Evolutionary conservation across 2,888 invertebrate genomes (phyloP), one percentile per base, ranked within the genome.

Genomic region (Chrysolina oricalcia): DNA sequence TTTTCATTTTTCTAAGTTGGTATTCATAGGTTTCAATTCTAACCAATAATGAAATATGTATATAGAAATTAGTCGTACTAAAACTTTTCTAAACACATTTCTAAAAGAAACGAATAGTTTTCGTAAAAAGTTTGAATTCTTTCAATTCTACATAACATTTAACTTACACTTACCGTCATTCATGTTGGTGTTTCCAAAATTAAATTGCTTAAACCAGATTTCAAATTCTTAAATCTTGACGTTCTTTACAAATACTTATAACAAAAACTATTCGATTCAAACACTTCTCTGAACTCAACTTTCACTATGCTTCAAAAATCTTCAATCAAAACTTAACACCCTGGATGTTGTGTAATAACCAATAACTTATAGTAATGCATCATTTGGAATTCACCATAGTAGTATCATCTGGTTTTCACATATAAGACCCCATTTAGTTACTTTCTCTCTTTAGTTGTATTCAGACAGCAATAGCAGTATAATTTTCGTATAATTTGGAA

Each of bases 401-500:
- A 53, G 53, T 23, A 21, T 53, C 19, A 53, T 53, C 13, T 35
- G 35, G 9, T 59, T 27, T 27, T 59, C n/a, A 59, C 27, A 27
- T 17, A 0, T 0, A 59, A 15, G 19, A 15, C 21, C 21, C 59
- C 10, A n/a, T 59, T 59, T 6, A 23, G 23, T 56, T 59, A 6
- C 35, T 8, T 53, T 35, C 10, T 27, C 35, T 59, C 8, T 59
- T 59, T 59, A 59, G 59, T 59, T 59, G 59, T 59, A 35, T 35
- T 72, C 35, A 70, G 71, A 65, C 53, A 75, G 81, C 81, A 81
- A 81, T 81, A 81, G 81, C 81, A 81, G 81, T 81, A 81, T 73
- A 40, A 67, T 71, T 59, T 70, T 74, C 69, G 63, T 64, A 70
- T 59, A 56, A 64, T 56, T 74, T 74, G 43, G 46, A 70, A 70